These are phyloP conservation scores for Nomada hirtipes DNA, from an alignment of 2,888 invertebrate genomes.

Conservation along the genomic window DNA sequence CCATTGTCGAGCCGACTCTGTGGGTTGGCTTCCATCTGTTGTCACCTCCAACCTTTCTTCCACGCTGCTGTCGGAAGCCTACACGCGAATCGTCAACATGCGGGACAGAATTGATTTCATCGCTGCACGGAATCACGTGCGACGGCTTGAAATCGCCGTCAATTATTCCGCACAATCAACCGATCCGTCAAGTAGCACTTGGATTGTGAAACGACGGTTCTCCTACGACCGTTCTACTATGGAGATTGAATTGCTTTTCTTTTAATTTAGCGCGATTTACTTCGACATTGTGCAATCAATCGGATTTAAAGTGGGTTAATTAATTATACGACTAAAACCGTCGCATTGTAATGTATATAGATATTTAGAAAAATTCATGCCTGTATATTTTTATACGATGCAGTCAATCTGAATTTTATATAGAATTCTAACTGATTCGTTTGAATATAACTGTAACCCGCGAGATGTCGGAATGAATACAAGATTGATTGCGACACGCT, in stretches of 20 bases:
- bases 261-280: not conserved
- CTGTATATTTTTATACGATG: too few species aligned
- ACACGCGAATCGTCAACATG: constrained; percentile 59
- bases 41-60: constrained; percentile 65
- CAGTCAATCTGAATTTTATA: too few species aligned
- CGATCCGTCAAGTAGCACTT: constrained; percentile 46
- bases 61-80: constrained; percentile 31
- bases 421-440: too few species aligned
- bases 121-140: constrained; percentile 51
- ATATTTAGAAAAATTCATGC: too few species aligned
- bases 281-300: not conserved
- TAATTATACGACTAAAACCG: not conserved
- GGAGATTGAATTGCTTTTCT: not conserved
- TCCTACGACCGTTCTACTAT: not conserved
- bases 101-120: constrained; percentile 45
- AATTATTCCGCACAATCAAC: constrained; percentile 63
- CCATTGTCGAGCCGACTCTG: constrained; percentile 71
- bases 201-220: constrained; percentile 15
- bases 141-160: constrained; percentile 55
- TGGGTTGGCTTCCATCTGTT: constrained; percentile 57
- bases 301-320: not conserved
- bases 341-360: not conserved
- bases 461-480: not conserved
- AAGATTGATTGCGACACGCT: not conserved
- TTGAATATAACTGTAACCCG: not conserved